Base-by-base conservation (phyloP, 2,888 invertebrate species). In the Sabellastarte sp. region DNA sequence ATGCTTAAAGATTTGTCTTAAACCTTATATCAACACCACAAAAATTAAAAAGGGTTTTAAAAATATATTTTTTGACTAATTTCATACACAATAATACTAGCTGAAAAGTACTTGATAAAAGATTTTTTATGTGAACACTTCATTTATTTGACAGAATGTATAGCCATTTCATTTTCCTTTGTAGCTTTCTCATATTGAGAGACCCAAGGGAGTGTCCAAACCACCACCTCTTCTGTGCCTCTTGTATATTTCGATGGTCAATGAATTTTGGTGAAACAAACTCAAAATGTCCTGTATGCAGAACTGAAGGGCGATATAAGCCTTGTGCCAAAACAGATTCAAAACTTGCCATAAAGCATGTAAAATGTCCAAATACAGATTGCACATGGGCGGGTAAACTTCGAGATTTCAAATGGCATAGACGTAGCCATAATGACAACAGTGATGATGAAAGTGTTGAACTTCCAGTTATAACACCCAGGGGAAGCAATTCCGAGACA, bases 161-260 rank as follows among this genome's bases (percentile, higher is more conserved):
- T n/a, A n/a, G n/a, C n/a, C n/a, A n/a, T 41, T 41, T 41, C 20
- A 15, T 41, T 41, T 15, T 41, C 20, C 41, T 41, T 53, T 53
- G 53, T 26, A 53, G 53, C 28, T 53, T n/a, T 26, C 53, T n/a
- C 20, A 53, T 26, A n/a, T 5, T 26, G 28, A 10, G 28, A 10
- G 53, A 53, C 53, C 53, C 53, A 26, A 10, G 53, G 5, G 53
- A 53, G 26, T 53, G 53, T 53, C 53, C 53, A 10, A 53, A 53
- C 28, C 53, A 26, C 53, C 53, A 53, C 28, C 53, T 53, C 15
- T 53, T 53, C 28, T 53, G 53, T 26, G 20, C 53, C 15, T 24
- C 24, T 5, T 53, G 53, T 26, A 53, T 53, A 5, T 53, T 53
- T 26, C 20, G 24, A 5, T 53, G 53, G 53, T 53, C 53, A 5